Evolutionary conservation across 2,888 invertebrate species (phyloP).

Genomic region (Microctonus brassicae): DNA sequence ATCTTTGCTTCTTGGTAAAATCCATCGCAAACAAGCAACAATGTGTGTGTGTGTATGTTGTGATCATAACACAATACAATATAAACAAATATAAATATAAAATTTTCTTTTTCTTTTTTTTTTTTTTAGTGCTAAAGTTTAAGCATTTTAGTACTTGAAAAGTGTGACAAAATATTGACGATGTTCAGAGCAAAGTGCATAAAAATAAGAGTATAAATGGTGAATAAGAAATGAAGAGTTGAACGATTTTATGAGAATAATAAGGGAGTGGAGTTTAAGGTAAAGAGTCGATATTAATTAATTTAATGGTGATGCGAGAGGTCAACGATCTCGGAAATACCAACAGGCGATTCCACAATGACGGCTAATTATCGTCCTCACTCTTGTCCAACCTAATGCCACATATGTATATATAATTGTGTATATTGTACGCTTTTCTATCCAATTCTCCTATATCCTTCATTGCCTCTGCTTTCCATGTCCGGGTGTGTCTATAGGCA

Average conservation of each 20-base stretch:
- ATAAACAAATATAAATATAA: no score
- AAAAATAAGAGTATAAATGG: no score
- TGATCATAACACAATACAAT: no score
- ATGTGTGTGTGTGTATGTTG: no score
- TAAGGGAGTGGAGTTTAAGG: background rate
- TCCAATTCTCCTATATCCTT: background rate
- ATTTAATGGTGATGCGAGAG: slow-evolving; percentile 48
- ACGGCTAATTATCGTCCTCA: slow-evolving; percentile 52
- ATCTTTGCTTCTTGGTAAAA: background rate
- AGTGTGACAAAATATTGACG: no score
- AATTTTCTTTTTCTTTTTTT: no score
- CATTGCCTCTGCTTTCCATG: background rate
- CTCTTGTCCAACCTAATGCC: background rate
- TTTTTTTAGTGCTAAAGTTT: no score
- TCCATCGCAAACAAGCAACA: background rate
- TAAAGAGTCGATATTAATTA: slow-evolving; percentile 59
- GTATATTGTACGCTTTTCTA: background rate
- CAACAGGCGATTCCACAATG: slow-evolving; percentile 50
- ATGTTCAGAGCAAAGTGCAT: no score
- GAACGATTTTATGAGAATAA: no score
- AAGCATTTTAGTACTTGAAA: no score
- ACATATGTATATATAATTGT: background rate
- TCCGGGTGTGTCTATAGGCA: background rate
- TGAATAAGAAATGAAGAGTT: no score
- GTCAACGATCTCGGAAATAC: slow-evolving; percentile 40